phyloP scores from a whole-genome alignment of 2,888 invertebrate species.

The Ypsolopha sequella region DNA sequence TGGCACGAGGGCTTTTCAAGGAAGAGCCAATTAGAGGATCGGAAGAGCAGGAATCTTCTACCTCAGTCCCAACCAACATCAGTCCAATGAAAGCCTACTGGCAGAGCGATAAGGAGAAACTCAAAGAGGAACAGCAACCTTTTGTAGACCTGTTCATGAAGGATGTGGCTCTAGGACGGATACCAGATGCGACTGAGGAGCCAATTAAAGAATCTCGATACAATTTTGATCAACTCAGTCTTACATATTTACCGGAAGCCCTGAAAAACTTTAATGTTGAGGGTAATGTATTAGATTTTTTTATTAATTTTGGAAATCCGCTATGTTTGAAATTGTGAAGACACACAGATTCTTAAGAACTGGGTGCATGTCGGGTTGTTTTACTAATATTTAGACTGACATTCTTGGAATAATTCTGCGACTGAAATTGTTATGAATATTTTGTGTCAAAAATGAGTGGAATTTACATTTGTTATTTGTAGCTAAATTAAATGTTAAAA shows the following conservation, averaged over 20 bases:
- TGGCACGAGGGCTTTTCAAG: constrained; percentile 27
- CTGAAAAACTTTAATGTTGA: constrained; percentile 36
- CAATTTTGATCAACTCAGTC: constrained; percentile 44
- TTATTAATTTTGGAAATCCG: constrained; percentile 15
- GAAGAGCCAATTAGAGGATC: constrained; percentile 22
- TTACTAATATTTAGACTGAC: no score
- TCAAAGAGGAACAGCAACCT: constrained; percentile 37
- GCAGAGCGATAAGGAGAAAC: constrained; percentile 49
- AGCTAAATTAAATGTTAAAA: no score
- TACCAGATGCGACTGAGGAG: constrained; percentile 50
- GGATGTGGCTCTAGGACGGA: constrained; percentile 41
- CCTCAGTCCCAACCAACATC: constrained; percentile 20
- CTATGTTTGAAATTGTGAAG: constrained; percentile 33
- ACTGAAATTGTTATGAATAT: no score
- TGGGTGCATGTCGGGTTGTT: constrained; percentile 36
- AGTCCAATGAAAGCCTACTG: constrained; percentile 61
- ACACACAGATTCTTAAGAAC: constrained; percentile 62
- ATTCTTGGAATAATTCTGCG: no score
- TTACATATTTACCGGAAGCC: constrained; percentile 39
- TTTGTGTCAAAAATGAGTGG: neutral
- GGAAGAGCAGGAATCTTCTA: constrained; percentile 15
- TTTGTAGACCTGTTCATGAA: constrained; percentile 51
- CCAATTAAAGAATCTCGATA: constrained; percentile 58
- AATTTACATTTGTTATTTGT: no score
- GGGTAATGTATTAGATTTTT: constrained; percentile 49